Evolutionary conservation across 1,140 invertebrate species (phyloP).

Genomic region (Drosophila bifasciata): DNA sequence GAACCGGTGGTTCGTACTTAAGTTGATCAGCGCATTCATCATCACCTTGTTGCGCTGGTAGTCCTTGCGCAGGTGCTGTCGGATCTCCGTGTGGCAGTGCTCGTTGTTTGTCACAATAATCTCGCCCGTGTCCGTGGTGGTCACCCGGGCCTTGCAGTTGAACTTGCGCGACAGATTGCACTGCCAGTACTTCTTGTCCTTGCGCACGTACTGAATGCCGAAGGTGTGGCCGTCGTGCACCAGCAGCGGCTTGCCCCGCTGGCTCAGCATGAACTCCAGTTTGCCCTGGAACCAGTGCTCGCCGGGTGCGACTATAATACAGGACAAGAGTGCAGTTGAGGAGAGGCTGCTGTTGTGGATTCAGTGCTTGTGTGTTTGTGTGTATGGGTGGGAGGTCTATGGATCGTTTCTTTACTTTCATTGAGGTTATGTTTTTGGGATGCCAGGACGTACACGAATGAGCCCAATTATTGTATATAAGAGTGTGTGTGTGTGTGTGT

Average conservation of each 20-base stretch:
- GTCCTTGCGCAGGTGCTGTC: slow-evolving; percentile 83
- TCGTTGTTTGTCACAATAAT: slow-evolving; percentile 84
- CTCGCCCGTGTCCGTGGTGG: slow-evolving; percentile 83
- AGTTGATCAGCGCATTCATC: slow-evolving; percentile 80
- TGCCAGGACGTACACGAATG: slow-evolving; percentile 76
- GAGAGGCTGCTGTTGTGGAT: slow-evolving; percentile 14
- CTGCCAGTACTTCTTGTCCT: slow-evolving; percentile 84
- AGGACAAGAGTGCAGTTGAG: slow-evolving; percentile 65
- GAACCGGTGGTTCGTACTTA: slow-evolving; percentile 61
- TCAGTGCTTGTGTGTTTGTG: slow-evolving; percentile 14
- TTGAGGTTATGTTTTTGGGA: slow-evolving; percentile 43
- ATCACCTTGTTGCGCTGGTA: slow-evolving; percentile 84
- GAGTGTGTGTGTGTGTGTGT: slow-evolving; percentile 35
- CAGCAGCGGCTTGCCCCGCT: slow-evolving; percentile 82
- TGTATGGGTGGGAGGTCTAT: slow-evolving; percentile 1
- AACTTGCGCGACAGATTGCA: slow-evolving; percentile 83
- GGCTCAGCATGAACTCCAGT: slow-evolving; percentile 84
- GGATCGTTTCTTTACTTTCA: background rate
- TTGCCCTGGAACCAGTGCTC: slow-evolving; percentile 84
- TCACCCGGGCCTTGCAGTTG: slow-evolving; percentile 83
- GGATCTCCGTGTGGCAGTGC: slow-evolving; percentile 83
- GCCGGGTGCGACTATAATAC: slow-evolving; percentile 82
- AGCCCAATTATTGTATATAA: slow-evolving; percentile 50
- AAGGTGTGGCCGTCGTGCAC: slow-evolving; percentile 83
- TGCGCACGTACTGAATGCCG: slow-evolving; percentile 83